phyloP scores from a whole-genome alignment of 1,140 invertebrate genomes.

The Drosophila nebulosa region DNA sequence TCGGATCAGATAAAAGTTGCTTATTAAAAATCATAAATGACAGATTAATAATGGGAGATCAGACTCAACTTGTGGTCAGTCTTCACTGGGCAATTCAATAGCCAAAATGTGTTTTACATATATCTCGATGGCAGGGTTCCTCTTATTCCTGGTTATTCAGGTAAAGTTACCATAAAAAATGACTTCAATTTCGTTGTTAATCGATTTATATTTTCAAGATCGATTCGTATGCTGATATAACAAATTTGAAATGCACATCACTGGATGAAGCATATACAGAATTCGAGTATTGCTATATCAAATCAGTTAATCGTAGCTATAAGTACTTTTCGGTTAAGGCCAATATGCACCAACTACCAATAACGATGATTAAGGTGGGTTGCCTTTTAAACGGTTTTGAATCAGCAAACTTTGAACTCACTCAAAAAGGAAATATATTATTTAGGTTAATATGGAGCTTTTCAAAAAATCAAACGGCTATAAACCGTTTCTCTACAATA shows the following conservation, averaged over 20 bases:
- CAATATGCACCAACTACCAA: background rate
- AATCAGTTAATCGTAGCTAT: background rate
- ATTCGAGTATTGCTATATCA: background rate
- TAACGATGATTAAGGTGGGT: background rate
- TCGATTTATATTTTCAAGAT: background rate
- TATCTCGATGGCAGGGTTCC: background rate
- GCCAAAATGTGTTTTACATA: background rate
- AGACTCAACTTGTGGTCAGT: too few relatives aligned
- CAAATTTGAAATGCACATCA: background rate
- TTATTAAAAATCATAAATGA: too few relatives aligned
- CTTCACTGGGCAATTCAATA: background rate
- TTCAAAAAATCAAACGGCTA: background rate
- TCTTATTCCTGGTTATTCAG: background rate
- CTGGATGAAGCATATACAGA: background rate
- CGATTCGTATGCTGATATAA: background rate
- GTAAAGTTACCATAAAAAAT: background rate
- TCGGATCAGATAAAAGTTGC: too few relatives aligned
- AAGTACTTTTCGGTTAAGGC: background rate
- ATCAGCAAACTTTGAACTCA: too few relatives aligned
- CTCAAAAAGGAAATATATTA: background rate
- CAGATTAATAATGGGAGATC: too few relatives aligned
- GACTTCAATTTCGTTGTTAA: background rate
- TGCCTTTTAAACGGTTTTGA: background rate
- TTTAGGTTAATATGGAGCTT: background rate
- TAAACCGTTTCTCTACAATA: background rate